Base-by-base conservation (phyloP, 2,113 vertebrate species). In the Dipodomys stephensi region DNA sequence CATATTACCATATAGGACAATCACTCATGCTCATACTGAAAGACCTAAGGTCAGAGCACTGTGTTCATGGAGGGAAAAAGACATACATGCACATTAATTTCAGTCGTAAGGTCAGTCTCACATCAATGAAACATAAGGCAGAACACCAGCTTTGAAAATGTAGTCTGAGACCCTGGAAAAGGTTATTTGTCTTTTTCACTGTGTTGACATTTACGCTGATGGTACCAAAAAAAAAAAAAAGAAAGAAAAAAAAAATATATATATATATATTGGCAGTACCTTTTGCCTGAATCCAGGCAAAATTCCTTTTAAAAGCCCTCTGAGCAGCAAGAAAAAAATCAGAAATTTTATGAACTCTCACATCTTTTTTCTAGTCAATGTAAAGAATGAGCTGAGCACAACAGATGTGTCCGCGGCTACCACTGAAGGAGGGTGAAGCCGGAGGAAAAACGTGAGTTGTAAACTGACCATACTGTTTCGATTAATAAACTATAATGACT, bases 81-180 rank as follows among this genome's bases (percentile, higher is more conserved):
- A 77, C 53, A 90, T 15, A 82, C 44, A 90, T 15, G 62, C 64
- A 77, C 91, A 88, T 91, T 91, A 77, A 32, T 28, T 91, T 82
- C 53, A 86, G 12, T 25, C 53, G 6, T 85, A 89, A 93, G 15
- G 71, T 76, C 60, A 85, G 46, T 46, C 72, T 86, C 69, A 76
- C 65, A 83, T 57, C 81, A 84, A 88, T 60, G 74, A 84, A 94
- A 84, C 23, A 35, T 46, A 93, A 82, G 30, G 12, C 62, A 39
- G 20, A 87, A 68, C 4, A 62, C 53, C 13, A 67, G 30, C 62
- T 88, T 86, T 90, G 46, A 76, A 92, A 93, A 79, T 44, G 32
- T 39, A 35, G 69, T 72, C n/a, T 82, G 64, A 76, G 23, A 83
- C 74, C n/a, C 68, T 25, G 28, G 44, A 88, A 78, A 88, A 90